Conservation (phyloP, 2,113 vertebrate genomes). For the Campylomormyrus numenius region DNA sequence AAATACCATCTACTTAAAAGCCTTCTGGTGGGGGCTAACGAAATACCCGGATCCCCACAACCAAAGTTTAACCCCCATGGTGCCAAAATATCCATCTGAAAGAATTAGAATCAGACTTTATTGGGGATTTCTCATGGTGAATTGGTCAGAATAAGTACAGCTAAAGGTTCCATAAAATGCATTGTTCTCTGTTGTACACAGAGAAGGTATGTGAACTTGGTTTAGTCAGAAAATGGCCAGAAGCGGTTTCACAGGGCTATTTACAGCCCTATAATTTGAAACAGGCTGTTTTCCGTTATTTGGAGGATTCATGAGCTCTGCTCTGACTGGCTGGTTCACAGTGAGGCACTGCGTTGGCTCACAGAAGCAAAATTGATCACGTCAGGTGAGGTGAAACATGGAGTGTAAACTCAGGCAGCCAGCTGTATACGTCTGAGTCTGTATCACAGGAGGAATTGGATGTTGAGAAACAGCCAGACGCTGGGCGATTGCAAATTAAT, state of each 20-base stretch:
- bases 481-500: not conserved
- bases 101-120: not conserved
- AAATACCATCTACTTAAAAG: not conserved
- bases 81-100: not conserved
- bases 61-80: not conserved
- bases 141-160: not conserved
- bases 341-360: not conserved
- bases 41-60: not conserved
- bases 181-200: not conserved
- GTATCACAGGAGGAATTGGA: not conserved
- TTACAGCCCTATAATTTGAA: not conserved
- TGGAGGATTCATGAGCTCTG: not conserved
- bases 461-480: not conserved
- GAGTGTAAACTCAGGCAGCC: not conserved
- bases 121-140: not conserved
- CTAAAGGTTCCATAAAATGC: not conserved
- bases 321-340: not conserved
- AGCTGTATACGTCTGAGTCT: not conserved
- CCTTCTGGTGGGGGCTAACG: not conserved
- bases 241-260: not conserved
- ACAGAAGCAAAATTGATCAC: not conserved
- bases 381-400: not conserved
- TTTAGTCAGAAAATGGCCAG: not conserved
- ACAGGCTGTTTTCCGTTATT: not conserved
- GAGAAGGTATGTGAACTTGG: not conserved